These are phyloP conservation scores for Eristalinus aeneus DNA, from an alignment of 2,888 invertebrate species.

Conservation along the genomic window DNA sequence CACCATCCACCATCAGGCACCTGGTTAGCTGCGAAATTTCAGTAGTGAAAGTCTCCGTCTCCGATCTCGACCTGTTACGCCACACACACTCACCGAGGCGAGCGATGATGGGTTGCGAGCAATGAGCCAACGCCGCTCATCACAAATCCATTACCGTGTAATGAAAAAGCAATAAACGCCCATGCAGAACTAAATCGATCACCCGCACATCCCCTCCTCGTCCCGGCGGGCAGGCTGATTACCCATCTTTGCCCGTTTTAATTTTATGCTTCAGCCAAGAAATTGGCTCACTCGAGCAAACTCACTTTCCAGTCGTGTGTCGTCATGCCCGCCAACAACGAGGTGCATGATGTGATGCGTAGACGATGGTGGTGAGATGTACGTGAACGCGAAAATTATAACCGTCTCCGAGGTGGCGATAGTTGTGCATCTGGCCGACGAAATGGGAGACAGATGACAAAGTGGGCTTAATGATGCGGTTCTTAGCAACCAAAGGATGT, in stretches of 20 bases:
- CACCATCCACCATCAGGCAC: neutral
- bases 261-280: constrained; percentile 21
- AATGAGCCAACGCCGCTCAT: constrained; percentile 16
- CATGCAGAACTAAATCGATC: constrained; percentile 50
- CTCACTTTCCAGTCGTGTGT: neutral
- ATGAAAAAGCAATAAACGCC: constrained; percentile 49
- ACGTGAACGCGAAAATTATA: constrained; percentile 29
- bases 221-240: neutral
- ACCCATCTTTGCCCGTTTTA: constrained; percentile 20
- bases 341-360: neutral
- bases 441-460: too few species aligned
- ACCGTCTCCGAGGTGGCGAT: constrained; percentile 47
- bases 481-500: too few species aligned
- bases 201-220: neutral
- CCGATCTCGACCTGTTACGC: neutral
- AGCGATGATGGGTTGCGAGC: constrained; percentile 4
- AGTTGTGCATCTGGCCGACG: too few species aligned
- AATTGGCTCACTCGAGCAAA: constrained; percentile 37
- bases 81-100: neutral
- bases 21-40: neutral
- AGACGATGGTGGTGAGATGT: neutral
- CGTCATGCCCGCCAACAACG: too few species aligned
- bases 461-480: too few species aligned
- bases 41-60: neutral
- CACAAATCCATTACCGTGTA: constrained; percentile 43